A percentile compares a stretch with the other conserved stretches of the same genome.
phyloP scores from a whole-genome alignment of 1,140 invertebrate genomes.

The Globodera ellingtonae region DNA sequence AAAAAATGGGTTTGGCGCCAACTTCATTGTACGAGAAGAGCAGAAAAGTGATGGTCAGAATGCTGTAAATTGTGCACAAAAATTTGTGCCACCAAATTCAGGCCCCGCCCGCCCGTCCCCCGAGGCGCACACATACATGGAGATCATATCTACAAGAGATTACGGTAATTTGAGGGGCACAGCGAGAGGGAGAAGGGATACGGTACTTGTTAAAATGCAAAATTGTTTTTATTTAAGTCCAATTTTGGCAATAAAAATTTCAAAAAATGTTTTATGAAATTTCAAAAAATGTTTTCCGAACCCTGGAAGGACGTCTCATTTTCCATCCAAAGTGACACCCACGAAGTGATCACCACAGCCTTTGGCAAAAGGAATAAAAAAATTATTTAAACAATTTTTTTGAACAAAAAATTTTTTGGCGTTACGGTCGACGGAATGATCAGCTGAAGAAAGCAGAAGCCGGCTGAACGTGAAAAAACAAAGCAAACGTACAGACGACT shows the following conservation, averaged over 20 bases:
- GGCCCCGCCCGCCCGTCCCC: not conserved
- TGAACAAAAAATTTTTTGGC: not conserved
- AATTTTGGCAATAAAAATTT: too few relatives aligned
- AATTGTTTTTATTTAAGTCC: not conserved
- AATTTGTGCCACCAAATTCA: conserved; percentile 16
- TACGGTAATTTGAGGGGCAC: too few relatives aligned
- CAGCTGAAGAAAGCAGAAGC: conserved; percentile 64
- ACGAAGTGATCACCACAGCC: conserved; percentile 64
- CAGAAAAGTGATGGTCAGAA: conserved; percentile 93
- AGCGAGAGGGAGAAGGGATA: conserved; percentile 60
- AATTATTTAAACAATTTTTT: not conserved
- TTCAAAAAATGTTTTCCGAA: not conserved
- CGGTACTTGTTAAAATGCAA: not conserved
- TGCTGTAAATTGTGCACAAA: not conserved
- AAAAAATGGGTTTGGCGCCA: not conserved
- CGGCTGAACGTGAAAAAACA: conserved; percentile 59
- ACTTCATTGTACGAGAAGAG: conserved; percentile 85
- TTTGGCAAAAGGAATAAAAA: not conserved
- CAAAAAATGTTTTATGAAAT: not conserved
- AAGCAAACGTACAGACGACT: conserved; percentile 63
- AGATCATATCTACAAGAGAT: conserved; percentile 82
- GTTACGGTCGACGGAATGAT: conserved; percentile 62
- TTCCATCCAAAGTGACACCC: conserved; percentile 65
- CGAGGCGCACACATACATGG: conserved; percentile 69
- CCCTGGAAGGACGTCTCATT: conserved; percentile 62